Evolutionary conservation across 2,113 vertebrate genomes (phyloP), one percentile per base, ranked within the genome.

Genomic region (Pelvicachromis taeniatus): DNA sequence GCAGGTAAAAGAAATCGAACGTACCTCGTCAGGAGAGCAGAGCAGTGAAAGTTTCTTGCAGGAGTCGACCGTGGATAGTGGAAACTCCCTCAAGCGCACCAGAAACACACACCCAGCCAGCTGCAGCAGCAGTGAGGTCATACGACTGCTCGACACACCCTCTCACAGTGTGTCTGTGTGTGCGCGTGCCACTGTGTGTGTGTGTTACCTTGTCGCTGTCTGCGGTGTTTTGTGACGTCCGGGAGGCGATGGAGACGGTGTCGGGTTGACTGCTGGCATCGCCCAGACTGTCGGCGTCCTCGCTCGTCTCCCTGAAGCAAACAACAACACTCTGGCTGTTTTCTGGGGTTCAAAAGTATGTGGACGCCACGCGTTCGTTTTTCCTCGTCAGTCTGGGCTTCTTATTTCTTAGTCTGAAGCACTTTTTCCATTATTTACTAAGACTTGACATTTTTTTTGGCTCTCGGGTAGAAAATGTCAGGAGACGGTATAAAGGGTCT

Each of bases 241-340:
- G 94, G 63, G 99, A 99, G 61, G 99, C 98, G 82, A 99, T 99
- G 92, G 99, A 99, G 92, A 99, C 98, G 35, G 98, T 99, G 92
- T 99, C 99, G 1, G 98, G 98, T 75, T 99, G 99, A 88, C 98
- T 99, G 96, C 98, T 99, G 85, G 98, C 98, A 53, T 99, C 99
- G 5, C 99, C 99, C 94, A 99, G 97, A 84, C 98, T 99, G 96
- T 99, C 99, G 19, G 95, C 96, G 26, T 99, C 99, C 91, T 99
- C 99, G 31, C 97, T 96, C 52, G 97, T 97, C 81, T 99, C 99
- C 94, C 99, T 99, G 95, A 54, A 50, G 81, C 2, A 85, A 35
- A 81, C 40, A 58, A 75, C 45, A 50, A 73, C 16, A n/a, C n/a
- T 63, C 1, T 4, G 33, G 59, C n/a, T 63, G 59, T 63, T n/a